Evolutionary conservation across 2,888 invertebrate genomes (phyloP), one percentile per base, ranked within the genome.

Genomic region (Melanargia galathea): DNA sequence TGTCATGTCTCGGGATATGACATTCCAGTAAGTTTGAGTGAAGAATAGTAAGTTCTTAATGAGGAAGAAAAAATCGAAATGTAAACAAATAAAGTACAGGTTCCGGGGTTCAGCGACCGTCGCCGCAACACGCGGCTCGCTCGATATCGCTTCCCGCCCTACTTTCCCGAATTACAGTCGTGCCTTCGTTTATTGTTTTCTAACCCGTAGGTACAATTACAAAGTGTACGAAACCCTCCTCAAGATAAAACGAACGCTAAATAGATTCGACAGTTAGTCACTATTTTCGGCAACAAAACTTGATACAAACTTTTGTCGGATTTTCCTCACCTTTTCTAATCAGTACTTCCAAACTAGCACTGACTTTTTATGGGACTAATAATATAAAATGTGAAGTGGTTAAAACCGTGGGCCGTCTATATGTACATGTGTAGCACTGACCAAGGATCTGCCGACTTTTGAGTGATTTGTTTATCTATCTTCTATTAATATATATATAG

Each of bases 61-160:
- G 8, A 35, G 35, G 55, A 8, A 20, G 24, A 13, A 4, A 5
- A 46, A 24, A 38, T 55, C 38, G 24, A 30, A 61, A 46, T 46
- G 10, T 45, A 24, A 46, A 60, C 54, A 49, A n/a, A n/a, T 40
- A 52, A 57, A 61, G 49, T 68, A 64, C 65, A 67, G 67, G 67
- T 58, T 64, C 64, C 63, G 66, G 60, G 70, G 71, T 67, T n/a
- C 70, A 69, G 60, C 67, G 72, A 69, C 73, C 73, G 70, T 57
- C 60, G 38, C 1, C 65, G 62, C 66, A 67, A 66, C 68, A 64
- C 68, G 67, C 65, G 64, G 61, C 61, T 62, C 72, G 75, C 65
- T 74, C 73, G 69, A 73, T 73, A 73, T 64, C n/a, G n/a, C n/a
- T n/a, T n/a, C 68, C 66, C 71, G 71, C 70, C 75, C 74, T 69